Evolutionary conservation across 2,113 vertebrate species (phyloP).

Genomic region (Gila orcuttii): DNA sequence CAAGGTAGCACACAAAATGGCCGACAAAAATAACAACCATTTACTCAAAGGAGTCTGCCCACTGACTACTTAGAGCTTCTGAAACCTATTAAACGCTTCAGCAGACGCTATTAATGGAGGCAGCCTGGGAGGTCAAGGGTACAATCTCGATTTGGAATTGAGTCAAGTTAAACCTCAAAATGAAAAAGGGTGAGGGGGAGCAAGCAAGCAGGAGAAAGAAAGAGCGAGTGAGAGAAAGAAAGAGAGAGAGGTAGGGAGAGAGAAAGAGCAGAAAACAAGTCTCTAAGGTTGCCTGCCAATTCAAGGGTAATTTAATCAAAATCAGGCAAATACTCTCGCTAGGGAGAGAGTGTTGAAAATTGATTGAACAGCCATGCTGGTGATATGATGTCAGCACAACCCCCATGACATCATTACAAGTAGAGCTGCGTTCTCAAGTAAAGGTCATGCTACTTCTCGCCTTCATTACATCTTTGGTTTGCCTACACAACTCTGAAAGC

Average conservation of each 20-base stretch:
- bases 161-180: slow-evolving; percentile 63
- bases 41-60: slow-evolving; percentile 57
- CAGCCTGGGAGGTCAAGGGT: slow-evolving; percentile 60
- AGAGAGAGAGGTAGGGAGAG: slow-evolving; percentile 15
- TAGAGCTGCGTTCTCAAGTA: slow-evolving; percentile 27
- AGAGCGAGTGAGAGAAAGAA: background rate
- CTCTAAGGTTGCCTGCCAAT: slow-evolving; percentile 56
- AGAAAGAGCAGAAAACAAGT: slow-evolving; percentile 39
- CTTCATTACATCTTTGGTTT: slow-evolving; percentile 17
- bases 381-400: slow-evolving; percentile 50
- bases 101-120: slow-evolving; percentile 60
- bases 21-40: slow-evolving; percentile 61
- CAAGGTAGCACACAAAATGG: slow-evolving; percentile 57
- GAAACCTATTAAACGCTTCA: slow-evolving; percentile 64
- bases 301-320: slow-evolving; percentile 65
- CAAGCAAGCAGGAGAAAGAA: slow-evolving; percentile 39
- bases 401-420: slow-evolving; percentile 49
- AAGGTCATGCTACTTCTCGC: slow-evolving; percentile 42
- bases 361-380: slow-evolving; percentile 49
- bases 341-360: slow-evolving; percentile 50
- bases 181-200: slow-evolving; percentile 47
- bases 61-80: slow-evolving; percentile 60
- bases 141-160: slow-evolving; percentile 60
- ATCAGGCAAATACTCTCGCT: slow-evolving; percentile 49
- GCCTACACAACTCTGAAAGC: slow-evolving; percentile 34